Percentiles rank a stretch among this genome's conserved stretches.
Conservation (phyloP, 2,113 vertebrate species). For the Actenoides hombroni region DNA sequence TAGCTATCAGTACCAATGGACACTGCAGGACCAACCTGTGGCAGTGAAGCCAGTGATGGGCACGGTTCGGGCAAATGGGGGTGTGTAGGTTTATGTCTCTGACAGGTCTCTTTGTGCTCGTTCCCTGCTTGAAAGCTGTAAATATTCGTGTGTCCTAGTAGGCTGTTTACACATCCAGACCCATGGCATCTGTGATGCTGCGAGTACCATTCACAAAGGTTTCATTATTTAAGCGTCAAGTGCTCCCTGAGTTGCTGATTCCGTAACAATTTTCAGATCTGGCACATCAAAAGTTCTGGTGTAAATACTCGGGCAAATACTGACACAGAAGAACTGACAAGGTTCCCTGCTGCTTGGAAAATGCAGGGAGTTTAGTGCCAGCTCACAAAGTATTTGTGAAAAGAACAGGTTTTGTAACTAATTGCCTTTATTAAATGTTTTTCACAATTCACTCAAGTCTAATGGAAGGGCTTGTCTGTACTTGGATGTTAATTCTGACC, state of each 20-base stretch:
- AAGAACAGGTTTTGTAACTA: not conserved
- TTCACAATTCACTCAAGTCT: not conserved
- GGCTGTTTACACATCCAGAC: not conserved
- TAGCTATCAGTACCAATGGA: not conserved
- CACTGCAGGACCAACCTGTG: not conserved
- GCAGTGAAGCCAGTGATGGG: not conserved
- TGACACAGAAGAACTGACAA: not conserved
- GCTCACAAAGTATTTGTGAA: not conserved
- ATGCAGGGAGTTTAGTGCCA: not conserved
- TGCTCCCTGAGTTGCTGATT: not conserved
- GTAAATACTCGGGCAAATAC: not conserved
- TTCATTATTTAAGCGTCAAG: not conserved
- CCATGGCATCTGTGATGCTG: not conserved
- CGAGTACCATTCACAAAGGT: not conserved
- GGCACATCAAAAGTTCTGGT: not conserved
- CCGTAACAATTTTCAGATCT: not conserved
- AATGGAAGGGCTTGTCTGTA: not conserved
- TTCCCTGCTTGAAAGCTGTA: rapidly evolving
- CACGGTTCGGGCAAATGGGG: rapidly evolving
- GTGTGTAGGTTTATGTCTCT: not conserved
- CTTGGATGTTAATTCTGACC: not conserved
- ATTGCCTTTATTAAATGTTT: not conserved
- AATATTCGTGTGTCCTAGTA: not conserved
- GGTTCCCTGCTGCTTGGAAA: not conserved
- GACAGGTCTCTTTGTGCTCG: not conserved